Evolutionary conservation across 2,113 vertebrate genomes (phyloP).

Genomic region (Polypterus senegalus): DNA sequence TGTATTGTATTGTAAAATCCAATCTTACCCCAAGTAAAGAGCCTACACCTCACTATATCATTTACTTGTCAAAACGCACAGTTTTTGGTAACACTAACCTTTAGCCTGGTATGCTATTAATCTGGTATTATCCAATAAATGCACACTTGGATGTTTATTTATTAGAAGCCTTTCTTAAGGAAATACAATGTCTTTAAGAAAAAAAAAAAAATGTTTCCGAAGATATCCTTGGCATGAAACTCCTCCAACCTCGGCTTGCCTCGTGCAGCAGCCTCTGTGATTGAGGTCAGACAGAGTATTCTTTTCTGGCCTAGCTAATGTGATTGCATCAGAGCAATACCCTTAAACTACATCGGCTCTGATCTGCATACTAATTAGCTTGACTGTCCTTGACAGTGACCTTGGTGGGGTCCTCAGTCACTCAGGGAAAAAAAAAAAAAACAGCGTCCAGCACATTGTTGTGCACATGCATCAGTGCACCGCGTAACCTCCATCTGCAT

Average conservation of each 20-base stretch:
- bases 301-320: constrained; percentile 80
- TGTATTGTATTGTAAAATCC: too few relatives aligned
- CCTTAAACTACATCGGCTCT: constrained; percentile 77
- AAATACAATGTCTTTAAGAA: constrained; percentile 50
- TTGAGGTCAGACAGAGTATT: constrained; percentile 78
- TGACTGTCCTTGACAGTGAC: constrained; percentile 73
- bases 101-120: too few relatives aligned
- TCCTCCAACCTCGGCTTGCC: constrained; percentile 37
- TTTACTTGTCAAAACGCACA: too few relatives aligned
- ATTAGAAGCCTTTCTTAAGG: constrained; percentile 20
- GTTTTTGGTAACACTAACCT: too few relatives aligned
- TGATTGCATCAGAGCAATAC: constrained; percentile 91
- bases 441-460: constrained; percentile 52
- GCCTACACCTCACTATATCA: too few relatives aligned
- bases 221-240: constrained; percentile 18
- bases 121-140: too few relatives aligned
- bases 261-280: constrained; percentile 55
- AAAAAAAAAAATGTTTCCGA: constrained; percentile 18
- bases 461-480: constrained; percentile 39
- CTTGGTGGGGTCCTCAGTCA: constrained; percentile 65
- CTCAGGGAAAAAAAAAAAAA: constrained; percentile 74
- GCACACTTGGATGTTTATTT: constrained; percentile 1
- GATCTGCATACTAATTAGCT: constrained; percentile 94
- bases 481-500: constrained; percentile 31
- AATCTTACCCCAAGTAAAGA: too few relatives aligned